Evolutionary conservation across 2,888 invertebrate species (phyloP), one percentile per base, ranked within the genome.

Genomic region (Laothoe populi): DNA sequence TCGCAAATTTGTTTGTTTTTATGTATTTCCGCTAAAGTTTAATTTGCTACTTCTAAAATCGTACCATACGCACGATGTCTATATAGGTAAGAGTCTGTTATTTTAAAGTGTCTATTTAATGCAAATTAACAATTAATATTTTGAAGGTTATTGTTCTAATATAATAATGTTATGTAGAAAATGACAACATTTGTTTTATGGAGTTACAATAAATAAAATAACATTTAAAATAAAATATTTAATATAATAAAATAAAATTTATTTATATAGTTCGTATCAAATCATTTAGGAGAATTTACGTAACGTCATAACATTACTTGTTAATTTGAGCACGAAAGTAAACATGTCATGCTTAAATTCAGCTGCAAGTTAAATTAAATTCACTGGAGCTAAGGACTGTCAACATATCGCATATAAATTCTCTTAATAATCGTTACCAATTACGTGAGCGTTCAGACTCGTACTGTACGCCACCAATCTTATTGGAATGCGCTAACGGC

Each of bases 341-440:
- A 86, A 84, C 81, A 82, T 82, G 80, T 83, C 83, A 78, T 75
- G 74, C 73, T 80, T 71, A 78, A 82, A 82, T 79, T 80, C 79
- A 81, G 72, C 73, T 79, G 73, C 76, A 74, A 72, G 75, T 81
- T 76, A 80, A 81, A 83, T 88, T 84, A 75, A 83, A 82, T 86
- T 85, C 82, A 83, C 79, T 82, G 79, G 67, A 81, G 75, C 76
- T 79, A 82, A 77, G 81, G 81, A 79, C 80, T 86, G 88, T 87
- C 88, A 86, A 86, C 82, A 86, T 87, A 86, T 87, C 83, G 84
- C 81, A 84, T 85, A 89, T 90, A 87, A 89, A 90, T 88, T 88
- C 82, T 82, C 82, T 83, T 84, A 87, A 87, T 89, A 88, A 88
- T 88, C 83, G 84, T 86, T 87, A 84, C 86, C 89, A 88, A 90